Percentiles rank a stretch among this genome's conserved stretches.
Conservation (phyloP, 2,888 invertebrate species). For the Seira musarum region DNA sequence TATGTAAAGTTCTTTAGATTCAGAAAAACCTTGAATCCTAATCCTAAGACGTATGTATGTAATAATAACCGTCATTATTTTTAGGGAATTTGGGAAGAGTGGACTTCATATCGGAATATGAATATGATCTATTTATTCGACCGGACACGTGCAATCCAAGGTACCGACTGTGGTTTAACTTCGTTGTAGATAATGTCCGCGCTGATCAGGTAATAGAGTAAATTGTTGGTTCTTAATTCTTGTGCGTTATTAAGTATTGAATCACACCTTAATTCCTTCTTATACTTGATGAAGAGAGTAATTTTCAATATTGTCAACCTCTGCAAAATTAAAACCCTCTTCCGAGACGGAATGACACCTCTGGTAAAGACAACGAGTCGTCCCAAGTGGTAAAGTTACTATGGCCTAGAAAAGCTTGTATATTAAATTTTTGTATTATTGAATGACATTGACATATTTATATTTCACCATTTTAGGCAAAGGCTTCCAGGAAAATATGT, state of each 20-base stretch:
- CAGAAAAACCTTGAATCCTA: too few relatives aligned
- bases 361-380: constrained; percentile 92
- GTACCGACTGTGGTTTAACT: constrained; percentile 97
- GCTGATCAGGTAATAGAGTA: constrained; percentile 83
- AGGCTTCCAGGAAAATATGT: constrained; percentile 86
- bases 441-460: too few relatives aligned
- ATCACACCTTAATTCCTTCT: too few relatives aligned
- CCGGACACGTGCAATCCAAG: constrained; percentile 97
- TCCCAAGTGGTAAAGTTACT: constrained; percentile 91
- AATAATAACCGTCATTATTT: too few relatives aligned
- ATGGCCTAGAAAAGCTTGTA: too few relatives aligned
- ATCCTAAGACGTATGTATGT: too few relatives aligned
- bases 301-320: constrained; percentile 98
- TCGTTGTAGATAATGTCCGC: constrained; percentile 96
- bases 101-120: constrained; percentile 92
- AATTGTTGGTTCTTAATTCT: too few relatives aligned
- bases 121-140: constrained; percentile 95
- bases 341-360: constrained; percentile 92
- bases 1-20: too few relatives aligned
- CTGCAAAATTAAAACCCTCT: constrained; percentile 91
- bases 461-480: constrained; percentile 76
- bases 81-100: constrained; percentile 98
- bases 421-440: too few relatives aligned
- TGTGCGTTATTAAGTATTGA: too few relatives aligned
- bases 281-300: constrained; percentile 81